Conservation (phyloP, 2,113 vertebrate genomes). For the Thomomys bottae region DNA sequence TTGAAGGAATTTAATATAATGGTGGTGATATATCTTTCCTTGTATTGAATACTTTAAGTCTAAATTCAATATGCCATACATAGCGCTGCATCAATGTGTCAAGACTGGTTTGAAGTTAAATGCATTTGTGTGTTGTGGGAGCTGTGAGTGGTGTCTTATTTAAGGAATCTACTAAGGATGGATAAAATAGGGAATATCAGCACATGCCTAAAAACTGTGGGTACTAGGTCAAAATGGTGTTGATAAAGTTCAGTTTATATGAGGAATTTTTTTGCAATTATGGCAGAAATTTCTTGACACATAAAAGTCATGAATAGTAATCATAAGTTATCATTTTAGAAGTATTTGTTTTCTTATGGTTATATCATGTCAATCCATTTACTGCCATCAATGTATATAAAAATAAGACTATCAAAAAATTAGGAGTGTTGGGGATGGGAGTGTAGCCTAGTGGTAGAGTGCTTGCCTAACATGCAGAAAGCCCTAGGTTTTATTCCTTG, state of each 20-base stretch:
- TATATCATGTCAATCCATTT: not conserved
- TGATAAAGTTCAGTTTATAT: not conserved
- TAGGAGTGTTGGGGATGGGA: too few relatives aligned
- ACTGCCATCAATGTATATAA: not conserved
- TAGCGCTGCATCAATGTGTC: not conserved
- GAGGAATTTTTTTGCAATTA: not conserved
- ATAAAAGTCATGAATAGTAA: not conserved
- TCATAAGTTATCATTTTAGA: not conserved
- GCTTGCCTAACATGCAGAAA: too few relatives aligned
- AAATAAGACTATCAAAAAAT: not conserved
- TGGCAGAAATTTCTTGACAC: not conserved
- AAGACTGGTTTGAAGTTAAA: slow-evolving; percentile 14
- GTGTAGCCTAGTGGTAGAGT: too few relatives aligned
- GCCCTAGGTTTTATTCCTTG: too few relatives aligned
- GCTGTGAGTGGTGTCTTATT: not conserved
- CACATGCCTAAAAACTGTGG: not conserved
- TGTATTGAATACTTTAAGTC: slow-evolving; percentile 26
- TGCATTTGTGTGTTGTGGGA: not conserved
- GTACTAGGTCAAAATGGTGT: not conserved
- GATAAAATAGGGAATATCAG: not conserved
- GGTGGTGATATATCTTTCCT: not conserved
- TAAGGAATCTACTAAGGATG: not conserved
- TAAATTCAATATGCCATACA: not conserved
- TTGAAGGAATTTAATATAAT: slow-evolving; percentile 40
- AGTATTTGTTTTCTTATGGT: not conserved